Evolutionary conservation across 1,140 invertebrate species (phyloP).

Genomic region (Vanessa atalanta): DNA sequence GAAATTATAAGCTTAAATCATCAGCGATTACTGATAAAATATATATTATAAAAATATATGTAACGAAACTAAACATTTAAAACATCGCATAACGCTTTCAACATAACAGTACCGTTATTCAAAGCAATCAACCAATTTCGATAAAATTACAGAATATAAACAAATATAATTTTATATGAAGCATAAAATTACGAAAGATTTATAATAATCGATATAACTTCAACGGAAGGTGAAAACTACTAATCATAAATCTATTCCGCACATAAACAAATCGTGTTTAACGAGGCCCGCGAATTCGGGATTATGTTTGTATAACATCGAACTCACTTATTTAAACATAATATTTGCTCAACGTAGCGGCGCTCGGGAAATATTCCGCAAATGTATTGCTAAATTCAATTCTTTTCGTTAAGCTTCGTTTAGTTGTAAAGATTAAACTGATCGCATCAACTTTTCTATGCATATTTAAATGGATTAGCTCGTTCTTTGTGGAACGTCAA

Average conservation of each 20-base stretch:
- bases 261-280: slow-evolving; percentile 1
- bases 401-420: not conserved
- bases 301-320: not conserved
- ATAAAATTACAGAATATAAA: not conserved
- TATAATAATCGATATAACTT: not conserved
- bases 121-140: not conserved
- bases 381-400: not conserved
- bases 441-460: not conserved
- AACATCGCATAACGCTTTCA: no score
- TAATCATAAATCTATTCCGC: not conserved
- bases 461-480: slow-evolving; percentile 8
- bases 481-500: not conserved
- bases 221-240: not conserved
- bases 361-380: not conserved
- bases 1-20: no score
- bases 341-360: not conserved
- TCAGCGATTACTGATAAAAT: no score
- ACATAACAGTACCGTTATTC: no score
- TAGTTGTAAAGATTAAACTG: not conserved
- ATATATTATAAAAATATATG: no score
- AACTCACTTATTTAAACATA: not conserved
- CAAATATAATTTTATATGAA: not conserved
- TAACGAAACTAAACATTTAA: no score
- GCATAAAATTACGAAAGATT: not conserved
- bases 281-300: not conserved